Base-by-base conservation (phyloP, 1,140 invertebrate genomes). In the Batillaria attramentaria region DNA sequence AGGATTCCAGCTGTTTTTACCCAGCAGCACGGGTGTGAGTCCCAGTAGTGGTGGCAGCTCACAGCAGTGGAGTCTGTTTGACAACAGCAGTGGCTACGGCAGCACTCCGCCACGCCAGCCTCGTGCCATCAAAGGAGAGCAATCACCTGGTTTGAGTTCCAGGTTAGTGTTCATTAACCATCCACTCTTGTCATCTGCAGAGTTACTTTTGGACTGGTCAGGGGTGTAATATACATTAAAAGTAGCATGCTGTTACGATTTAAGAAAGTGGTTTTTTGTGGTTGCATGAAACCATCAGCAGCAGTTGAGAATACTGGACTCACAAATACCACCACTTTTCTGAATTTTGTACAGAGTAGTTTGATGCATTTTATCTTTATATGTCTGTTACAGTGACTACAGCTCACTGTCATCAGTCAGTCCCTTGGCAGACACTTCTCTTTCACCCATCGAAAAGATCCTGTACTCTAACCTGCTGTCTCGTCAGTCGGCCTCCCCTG, bases 391-490 rank as follows among this genome's bases (percentile, higher is more conserved):
- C 42, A 66, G 62, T 68, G 74, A 72, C 50, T 81, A 72, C 33
- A 46, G 41, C 18, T 54, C 50, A 8, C 43, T 78, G 62, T 75
- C 85, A 16, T 83, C 87, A 16, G 54, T 80, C 35, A 89, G 84
- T 69, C 84, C 87, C 4, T 74, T 83, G 18, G 81, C 80, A 28
- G 84, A 87, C 46, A 74, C 81, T 6, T 83, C 83, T 2, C 73
- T 87, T 18, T 89, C 88, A 28, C 87, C 88, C 1, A 83, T 89
- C 42, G 88, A 89, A 72, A 86, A 88, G 69, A 85, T 88, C 72
- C 81, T 89, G 16, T 87, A 87, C 75, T 86, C 84, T 20, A 87
- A 84, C 43, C 78, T 88, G 35, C 80, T 88, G 82, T 79, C 79
- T 0, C 69, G 72, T 2, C 81, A 83, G 54, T 62, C 73, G 16